phyloP scores from a whole-genome alignment of 2,113 vertebrate species.

The Dendrocopos noguchii region DNA sequence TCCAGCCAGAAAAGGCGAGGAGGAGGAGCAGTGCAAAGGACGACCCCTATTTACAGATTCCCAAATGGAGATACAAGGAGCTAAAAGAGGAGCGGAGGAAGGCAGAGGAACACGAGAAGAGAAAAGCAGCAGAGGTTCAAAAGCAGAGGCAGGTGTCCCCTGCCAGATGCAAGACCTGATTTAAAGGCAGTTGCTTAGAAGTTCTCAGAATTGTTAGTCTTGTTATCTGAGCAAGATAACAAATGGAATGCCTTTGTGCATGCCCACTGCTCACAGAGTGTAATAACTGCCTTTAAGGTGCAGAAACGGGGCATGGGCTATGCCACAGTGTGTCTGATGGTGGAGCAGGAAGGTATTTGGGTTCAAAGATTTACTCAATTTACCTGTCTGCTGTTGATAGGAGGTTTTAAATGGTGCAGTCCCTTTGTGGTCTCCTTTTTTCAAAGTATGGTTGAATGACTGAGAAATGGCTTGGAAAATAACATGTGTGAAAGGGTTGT shows the following conservation, averaged over 20 bases:
- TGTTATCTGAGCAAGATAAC: not conserved
- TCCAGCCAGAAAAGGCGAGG: slow-evolving; percentile 80
- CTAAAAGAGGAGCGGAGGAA: slow-evolving; percentile 89
- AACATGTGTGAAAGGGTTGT: rapidly evolving
- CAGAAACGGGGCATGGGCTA: not conserved
- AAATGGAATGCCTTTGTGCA: not conserved
- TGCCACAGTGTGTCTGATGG: not conserved
- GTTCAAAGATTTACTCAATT: not conserved
- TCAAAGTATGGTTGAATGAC: not conserved
- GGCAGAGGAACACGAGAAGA: slow-evolving; percentile 88
- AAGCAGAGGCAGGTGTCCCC: slow-evolving; percentile 68
- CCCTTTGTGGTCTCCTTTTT: not conserved
- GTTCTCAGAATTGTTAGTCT: not conserved
- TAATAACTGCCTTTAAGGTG: not conserved
- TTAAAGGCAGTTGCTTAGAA: not conserved
- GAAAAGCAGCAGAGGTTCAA: slow-evolving; percentile 75
- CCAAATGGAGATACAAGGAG: slow-evolving; percentile 97
- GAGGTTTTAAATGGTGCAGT: not conserved
- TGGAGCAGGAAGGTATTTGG: not conserved
- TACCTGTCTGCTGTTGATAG: not conserved
- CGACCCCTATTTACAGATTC: slow-evolving; percentile 86
- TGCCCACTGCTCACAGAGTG: not conserved
- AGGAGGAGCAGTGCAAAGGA: slow-evolving; percentile 81
- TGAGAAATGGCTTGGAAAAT: not conserved
- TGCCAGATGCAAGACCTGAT: slow-evolving; percentile 73